These are phyloP conservation scores for Zaprionus gabonicus DNA, from an alignment of 1,140 invertebrate genomes.

Conservation along the genomic window DNA sequence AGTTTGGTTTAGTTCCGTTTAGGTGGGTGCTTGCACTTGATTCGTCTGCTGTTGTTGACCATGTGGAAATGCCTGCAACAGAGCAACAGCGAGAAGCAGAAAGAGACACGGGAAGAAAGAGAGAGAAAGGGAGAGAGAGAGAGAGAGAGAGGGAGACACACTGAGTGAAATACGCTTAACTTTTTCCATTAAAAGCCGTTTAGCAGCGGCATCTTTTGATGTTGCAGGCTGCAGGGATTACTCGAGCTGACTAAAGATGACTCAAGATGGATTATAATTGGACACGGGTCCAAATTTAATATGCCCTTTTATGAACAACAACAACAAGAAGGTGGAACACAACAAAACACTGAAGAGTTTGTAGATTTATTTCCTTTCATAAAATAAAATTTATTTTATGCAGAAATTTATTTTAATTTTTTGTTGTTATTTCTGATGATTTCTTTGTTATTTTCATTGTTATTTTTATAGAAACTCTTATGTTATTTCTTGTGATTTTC, in stretches of 20 bases:
- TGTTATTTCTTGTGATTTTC: slow-evolving; percentile 6
- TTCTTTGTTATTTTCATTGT: slow-evolving; percentile 21
- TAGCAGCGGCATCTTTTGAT: slow-evolving; percentile 6
- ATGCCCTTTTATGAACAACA: slow-evolving; percentile 23
- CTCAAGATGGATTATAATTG: slow-evolving; percentile 3
- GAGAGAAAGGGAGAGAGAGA: neutral
- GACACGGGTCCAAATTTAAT: slow-evolving; percentile 7
- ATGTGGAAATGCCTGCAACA: neutral
- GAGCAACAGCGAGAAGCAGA: neutral
- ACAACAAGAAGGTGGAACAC: neutral
- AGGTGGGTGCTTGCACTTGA: slow-evolving; percentile 60
- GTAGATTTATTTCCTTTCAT: neutral
- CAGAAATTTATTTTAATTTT: neutral
- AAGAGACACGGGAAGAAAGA: neutral
- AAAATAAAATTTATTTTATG: neutral
- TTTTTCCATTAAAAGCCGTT: slow-evolving; percentile 12
- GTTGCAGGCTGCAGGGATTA: neutral
- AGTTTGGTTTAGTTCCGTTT: slow-evolving; percentile 34
- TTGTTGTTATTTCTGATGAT: neutral
- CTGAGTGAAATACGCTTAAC: slow-evolving; percentile 6
- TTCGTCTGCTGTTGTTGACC: slow-evolving; percentile 16
- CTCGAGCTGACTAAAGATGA: neutral
- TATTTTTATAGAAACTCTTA: neutral
- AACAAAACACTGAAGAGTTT: neutral
- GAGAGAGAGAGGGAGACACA: neutral